Evolutionary conservation across 1,140 invertebrate species (phyloP), one percentile per base, ranked within the genome.

Genomic region (Macrocentrus cingulum): DNA sequence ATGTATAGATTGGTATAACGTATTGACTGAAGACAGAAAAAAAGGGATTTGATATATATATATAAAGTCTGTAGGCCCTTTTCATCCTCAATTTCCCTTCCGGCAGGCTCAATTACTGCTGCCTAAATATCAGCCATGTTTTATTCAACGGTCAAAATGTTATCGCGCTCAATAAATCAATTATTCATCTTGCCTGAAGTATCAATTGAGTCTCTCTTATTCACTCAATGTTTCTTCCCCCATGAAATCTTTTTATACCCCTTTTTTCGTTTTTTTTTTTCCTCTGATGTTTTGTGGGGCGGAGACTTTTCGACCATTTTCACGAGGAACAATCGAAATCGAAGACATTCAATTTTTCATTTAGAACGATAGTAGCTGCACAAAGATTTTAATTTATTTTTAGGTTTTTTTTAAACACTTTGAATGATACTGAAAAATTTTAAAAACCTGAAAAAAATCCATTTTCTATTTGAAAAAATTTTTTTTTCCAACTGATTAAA

Each of bases 331-430:
- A 69, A 60, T 64, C 53, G 58, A 57, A 37, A 52, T 52, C 60
- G 54, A 66, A 64, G 58, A 60, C 54, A 56, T 64, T 67, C 59
- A 67, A 69, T 69, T 62, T 69, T 69, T 69, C 62, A 67, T 66
- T 23, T 39, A 37, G 58, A n/a, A n/a, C n/a, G n/a, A n/a, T n/a
- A n/a, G n/a, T n/a, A n/a, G n/a, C n/a, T n/a, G n/a, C n/a, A n/a
- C n/a, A n/a, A n/a, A n/a, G n/a, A n/a, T n/a, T n/a, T n/a, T n/a
- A n/a, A n/a, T n/a, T n/a, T n/a, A n/a, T n/a, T n/a, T n/a, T n/a
- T n/a, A n/a, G n/a, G n/a, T n/a, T n/a, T n/a, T n/a, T n/a, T n/a
- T n/a, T n/a, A n/a, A n/a, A n/a, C n/a, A n/a, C n/a, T n/a, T n/a
- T n/a, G n/a, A n/a, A n/a, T n/a, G n/a, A n/a, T n/a, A n/a, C n/a